Evolutionary conservation across 2,113 vertebrate genomes (phyloP), one percentile per base, ranked within the genome.

Genomic region (Pao palembangensis): DNA sequence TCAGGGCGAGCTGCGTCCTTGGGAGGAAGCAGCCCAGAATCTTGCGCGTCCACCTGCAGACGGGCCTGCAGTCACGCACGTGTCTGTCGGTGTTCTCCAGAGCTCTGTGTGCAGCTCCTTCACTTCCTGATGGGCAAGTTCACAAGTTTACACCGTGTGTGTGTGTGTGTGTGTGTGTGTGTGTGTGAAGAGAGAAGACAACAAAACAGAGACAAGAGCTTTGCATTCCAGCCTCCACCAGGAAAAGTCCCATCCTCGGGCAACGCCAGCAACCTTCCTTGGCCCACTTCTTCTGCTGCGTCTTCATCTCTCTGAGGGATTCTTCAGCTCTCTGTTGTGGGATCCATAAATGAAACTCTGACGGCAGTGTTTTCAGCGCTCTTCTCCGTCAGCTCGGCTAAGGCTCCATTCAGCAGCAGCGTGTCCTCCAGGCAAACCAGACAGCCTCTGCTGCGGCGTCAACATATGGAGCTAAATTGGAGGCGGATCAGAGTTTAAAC

Each of bases 201-300:
- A 87, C 84, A 83, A 67, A 79, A 81, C 76, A 49, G 64, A 75
- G 76, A 78, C 64, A 53, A 68, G 51, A 81, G 81, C 72, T 79
- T 51, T 58, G 81, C 87, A 82, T 87, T 88, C 80, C 83, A 81
- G 63, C 69, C 65, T 81, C 86, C 71, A 53, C 76, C 54, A 82
- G 80, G 84, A 82, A 88, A 88, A 87, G 85, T 79, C 75, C 69
- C 69, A 80, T 86, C 81, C 85, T 79, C 69, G 61, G 74, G 85
- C 83, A 52, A 75, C 79, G 78, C 80, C 67, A 68, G 55, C 73
- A 85, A 85, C 79, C 83, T 76, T 72, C 41, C 69, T 55, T 87
- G 82, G 69, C 84, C 85, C 86, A 87, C 79, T 88, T 88, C 75
- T 58, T 77, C 73, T 81, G 69, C 64, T 84, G 61, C 4, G 19